Conservation (phyloP, 1,140 invertebrate species). For the Drosophila grimshawi region DNA sequence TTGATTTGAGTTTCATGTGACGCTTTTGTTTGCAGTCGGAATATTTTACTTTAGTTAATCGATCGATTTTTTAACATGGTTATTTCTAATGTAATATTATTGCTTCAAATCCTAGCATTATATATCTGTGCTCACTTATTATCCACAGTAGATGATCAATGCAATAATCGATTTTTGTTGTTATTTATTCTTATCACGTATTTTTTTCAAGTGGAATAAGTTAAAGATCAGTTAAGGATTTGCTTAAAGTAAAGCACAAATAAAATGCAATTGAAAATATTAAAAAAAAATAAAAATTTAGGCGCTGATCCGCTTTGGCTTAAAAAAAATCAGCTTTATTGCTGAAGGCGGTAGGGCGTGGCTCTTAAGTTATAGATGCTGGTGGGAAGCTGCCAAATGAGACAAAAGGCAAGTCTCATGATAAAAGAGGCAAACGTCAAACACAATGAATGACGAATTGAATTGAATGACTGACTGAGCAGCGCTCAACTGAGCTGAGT, state of each 20-base stretch:
- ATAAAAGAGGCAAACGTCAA: conserved; percentile 31
- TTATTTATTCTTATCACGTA: too few species aligned
- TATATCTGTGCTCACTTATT: too few species aligned
- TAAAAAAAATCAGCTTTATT: neutral
- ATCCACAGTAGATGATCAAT: too few species aligned
- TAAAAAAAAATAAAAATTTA: neutral
- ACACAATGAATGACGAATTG: conserved; percentile 39
- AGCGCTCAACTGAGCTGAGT: neutral
- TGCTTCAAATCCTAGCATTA: too few species aligned
- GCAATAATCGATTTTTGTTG: too few species aligned
- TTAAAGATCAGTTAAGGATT: neutral
- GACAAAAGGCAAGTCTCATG: conserved; percentile 54
- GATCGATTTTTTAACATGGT: neutral
- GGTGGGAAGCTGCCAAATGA: conserved; percentile 54
- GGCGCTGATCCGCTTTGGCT: neutral
- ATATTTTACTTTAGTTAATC: neutral
- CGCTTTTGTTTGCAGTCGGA: conserved; percentile 5
- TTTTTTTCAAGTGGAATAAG: too few species aligned
- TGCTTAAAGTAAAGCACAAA: neutral
- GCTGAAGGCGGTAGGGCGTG: conserved; percentile 4
- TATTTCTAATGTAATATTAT: too few species aligned
- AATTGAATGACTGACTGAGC: conserved; percentile 40
- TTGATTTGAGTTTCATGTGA: conserved; percentile 33
- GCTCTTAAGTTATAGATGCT: neutral
- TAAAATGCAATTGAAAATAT: neutral